These are phyloP conservation scores for Charaxes varanes DNA, from an alignment of 1,140 invertebrate species.

Conservation along the genomic window DNA sequence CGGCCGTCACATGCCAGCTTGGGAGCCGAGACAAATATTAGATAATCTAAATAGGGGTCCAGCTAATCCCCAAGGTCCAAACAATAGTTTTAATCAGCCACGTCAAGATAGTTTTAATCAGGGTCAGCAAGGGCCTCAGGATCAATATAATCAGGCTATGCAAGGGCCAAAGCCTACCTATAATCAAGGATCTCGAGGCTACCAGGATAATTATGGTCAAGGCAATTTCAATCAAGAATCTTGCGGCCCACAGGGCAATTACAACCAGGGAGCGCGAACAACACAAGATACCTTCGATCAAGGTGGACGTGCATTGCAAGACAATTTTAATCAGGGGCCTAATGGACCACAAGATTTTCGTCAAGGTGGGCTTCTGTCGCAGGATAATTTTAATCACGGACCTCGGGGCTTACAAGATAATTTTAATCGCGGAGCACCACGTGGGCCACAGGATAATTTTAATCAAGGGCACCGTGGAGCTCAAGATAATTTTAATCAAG, in stretches of 20 bases:
- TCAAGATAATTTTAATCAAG: slow-evolving; percentile 12
- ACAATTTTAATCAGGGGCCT: background rate
- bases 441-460: slow-evolving; percentile 6
- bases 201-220: slow-evolving; percentile 4
- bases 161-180: slow-evolving; percentile 8
- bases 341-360: too few species aligned
- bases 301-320: background rate
- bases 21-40: slow-evolving; percentile 10
- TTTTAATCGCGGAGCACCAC: slow-evolving; percentile 8
- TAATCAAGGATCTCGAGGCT: slow-evolving; percentile 8
- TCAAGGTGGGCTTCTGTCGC: too few species aligned
- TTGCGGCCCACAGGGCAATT: slow-evolving; percentile 4
- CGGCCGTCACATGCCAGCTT: background rate
- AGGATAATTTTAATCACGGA: slow-evolving; percentile 9
- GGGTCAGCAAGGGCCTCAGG: slow-evolving; percentile 1
- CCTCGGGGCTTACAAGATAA: slow-evolving; percentile 4
- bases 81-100: slow-evolving; percentile 4
- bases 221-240: slow-evolving; percentile 13
- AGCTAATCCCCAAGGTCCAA: slow-evolving; percentile 1
- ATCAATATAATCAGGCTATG: background rate
- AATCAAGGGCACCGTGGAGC: slow-evolving; percentile 6
- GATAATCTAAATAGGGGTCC: slow-evolving; percentile 3
- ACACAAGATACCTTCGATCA: background rate
- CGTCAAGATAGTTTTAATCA: slow-evolving; percentile 6
- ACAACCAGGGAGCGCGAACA: slow-evolving; percentile 2